Percentiles rank a stretch among this genome's conserved stretches.
Evolutionary conservation across 2,113 vertebrate species (phyloP).

Genomic region (Nothobranchius kuhntae): DNA sequence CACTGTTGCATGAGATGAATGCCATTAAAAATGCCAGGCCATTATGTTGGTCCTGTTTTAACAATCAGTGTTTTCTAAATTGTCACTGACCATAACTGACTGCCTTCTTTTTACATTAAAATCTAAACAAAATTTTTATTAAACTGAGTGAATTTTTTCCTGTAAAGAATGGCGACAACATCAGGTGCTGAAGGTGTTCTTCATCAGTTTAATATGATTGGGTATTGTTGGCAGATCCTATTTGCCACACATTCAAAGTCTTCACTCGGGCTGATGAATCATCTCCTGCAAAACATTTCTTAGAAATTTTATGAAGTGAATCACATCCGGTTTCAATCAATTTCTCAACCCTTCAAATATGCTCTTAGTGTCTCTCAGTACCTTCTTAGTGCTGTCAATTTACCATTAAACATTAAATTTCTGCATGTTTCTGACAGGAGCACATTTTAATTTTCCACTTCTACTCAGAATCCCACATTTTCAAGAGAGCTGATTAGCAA

Average conservation of each 20-base stretch:
- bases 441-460: conserved; percentile 36
- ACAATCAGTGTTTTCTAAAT: too few species aligned
- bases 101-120: too few species aligned
- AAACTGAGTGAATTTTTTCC: too few species aligned
- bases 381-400: conserved; percentile 44
- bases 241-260: conserved; percentile 11
- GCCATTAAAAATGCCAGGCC: too few species aligned
- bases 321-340: conserved; percentile 21
- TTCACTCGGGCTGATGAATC: conserved; percentile 25
- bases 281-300: conserved; percentile 22
- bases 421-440: conserved; percentile 32
- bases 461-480: conserved; percentile 21
- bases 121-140: too few species aligned
- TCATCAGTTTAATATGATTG: conserved; percentile 1
- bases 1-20: too few species aligned
- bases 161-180: not conserved
- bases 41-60: too few species aligned
- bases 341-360: conserved; percentile 27
- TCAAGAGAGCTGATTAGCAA: conserved; percentile 54
- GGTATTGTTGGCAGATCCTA: conserved; percentile 1
- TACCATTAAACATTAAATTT: conserved; percentile 41
- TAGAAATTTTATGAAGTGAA: conserved; percentile 18
- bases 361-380: conserved; percentile 17
- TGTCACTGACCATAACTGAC: too few species aligned
- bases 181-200: not conserved